Evolutionary conservation across 2,113 vertebrate genomes (phyloP).

Genomic region (Phasianus colchicus): DNA sequence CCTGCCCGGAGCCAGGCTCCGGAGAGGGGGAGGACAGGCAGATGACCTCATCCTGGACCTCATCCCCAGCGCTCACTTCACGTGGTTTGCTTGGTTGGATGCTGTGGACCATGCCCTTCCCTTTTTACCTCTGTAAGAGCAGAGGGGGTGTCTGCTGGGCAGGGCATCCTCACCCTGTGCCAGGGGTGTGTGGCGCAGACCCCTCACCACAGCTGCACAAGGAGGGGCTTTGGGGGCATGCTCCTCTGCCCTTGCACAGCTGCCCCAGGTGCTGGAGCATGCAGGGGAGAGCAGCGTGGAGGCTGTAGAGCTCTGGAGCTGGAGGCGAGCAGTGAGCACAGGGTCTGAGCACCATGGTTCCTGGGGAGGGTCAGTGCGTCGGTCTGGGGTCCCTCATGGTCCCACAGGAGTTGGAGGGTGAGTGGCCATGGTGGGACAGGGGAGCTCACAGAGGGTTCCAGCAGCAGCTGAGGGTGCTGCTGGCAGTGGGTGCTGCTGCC

Average conservation of each 20-base stretch:
- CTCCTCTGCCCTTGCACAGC: background rate
- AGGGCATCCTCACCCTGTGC: rapidly evolving
- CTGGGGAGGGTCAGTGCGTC: rapidly evolving
- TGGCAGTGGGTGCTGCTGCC: background rate
- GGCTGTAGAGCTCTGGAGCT: background rate
- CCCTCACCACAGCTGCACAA: rapidly evolving
- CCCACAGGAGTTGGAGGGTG: background rate
- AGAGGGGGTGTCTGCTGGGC: background rate
- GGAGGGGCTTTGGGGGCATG: rapidly evolving
- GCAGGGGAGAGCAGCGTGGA: rapidly evolving
- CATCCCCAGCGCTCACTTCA: background rate
- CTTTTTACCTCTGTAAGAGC: background rate
- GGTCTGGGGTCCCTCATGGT: rapidly evolving
- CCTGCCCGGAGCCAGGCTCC: slow-evolving; percentile 12
- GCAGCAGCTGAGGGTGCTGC: background rate
- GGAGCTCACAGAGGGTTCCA: background rate
- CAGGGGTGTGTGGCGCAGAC: background rate
- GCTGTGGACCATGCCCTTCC: background rate
- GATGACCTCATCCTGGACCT: slow-evolving; percentile 64
- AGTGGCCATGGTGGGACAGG: rapidly evolving
- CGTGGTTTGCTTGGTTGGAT: background rate
- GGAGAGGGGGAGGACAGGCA: background rate
- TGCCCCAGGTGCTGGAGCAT: rapidly evolving
- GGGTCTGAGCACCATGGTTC: background rate
- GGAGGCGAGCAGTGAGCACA: rapidly evolving